Evolutionary conservation across 2,797 vertebrate genomes (phyloP).

Genomic region (Peromyscus nudipes): DNA sequence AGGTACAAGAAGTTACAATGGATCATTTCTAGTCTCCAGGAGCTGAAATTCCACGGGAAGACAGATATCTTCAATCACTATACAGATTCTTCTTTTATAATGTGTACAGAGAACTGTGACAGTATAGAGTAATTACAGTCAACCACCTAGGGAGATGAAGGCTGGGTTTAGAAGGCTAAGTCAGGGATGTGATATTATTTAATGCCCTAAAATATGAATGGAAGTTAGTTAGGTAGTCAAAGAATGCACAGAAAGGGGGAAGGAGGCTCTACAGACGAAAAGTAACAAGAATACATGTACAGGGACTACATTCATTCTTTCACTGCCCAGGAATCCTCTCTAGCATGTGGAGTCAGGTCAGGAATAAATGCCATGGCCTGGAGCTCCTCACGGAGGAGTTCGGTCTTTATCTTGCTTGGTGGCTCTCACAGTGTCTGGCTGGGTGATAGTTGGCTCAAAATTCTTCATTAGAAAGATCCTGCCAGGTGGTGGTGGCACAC

Average conservation of each 20-base stretch:
- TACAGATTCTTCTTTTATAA: neutral
- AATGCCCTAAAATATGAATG: neutral
- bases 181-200: neutral
- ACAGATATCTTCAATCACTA: neutral
- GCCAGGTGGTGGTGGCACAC: neutral
- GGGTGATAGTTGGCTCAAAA: neutral
- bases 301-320: neutral
- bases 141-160: neutral
- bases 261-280: neutral
- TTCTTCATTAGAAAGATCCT: neutral
- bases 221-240: neutral
- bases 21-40: neutral
- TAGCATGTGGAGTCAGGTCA: neutral
- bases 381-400: neutral
- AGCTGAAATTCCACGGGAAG: neutral
- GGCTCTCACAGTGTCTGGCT: neutral
- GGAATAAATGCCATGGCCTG: neutral
- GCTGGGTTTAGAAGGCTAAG: neutral
- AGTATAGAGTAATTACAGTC: neutral
- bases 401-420: constrained; percentile 2
- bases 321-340: neutral
- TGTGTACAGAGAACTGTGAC: neutral
- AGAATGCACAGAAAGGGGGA: neutral
- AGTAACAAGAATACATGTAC: neutral
- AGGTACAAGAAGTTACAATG: neutral